Evolutionary conservation across 2,888 invertebrate genomes (phyloP).

Genomic region (Morinoia aosen): DNA sequence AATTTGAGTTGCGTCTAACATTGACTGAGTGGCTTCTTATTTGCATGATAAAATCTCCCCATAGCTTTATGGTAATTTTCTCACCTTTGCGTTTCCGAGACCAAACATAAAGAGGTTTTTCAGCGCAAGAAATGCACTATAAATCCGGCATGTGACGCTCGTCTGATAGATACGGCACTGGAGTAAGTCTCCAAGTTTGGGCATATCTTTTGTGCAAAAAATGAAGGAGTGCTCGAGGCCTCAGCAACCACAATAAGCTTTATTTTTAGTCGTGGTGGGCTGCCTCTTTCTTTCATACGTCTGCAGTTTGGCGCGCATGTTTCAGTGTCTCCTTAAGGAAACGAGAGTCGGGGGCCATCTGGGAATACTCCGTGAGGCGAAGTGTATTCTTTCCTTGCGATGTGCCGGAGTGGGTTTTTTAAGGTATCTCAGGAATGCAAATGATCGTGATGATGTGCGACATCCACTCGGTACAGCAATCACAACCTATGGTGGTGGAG

Average conservation of each 20-base stretch:
- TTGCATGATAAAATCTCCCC: conserved; percentile 32
- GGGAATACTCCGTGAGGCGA: neutral
- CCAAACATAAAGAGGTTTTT: neutral
- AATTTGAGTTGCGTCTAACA: neutral
- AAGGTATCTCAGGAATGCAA: neutral
- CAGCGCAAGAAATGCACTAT: neutral
- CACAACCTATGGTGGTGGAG: no score
- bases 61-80: conserved; percentile 29
- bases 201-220: neutral
- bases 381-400: neutral
- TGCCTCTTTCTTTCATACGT: neutral
- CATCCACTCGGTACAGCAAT: neutral
- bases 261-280: neutral
- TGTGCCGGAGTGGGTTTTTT: neutral
- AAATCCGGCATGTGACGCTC: neutral
- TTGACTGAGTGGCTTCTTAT: neutral
- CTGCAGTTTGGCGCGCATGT: neutral
- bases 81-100: neutral
- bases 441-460: neutral
- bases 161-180: neutral
- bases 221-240: neutral
- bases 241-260: neutral
- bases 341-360: neutral
- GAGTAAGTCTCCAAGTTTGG: neutral
- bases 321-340: neutral